Percentiles rank a stretch among this genome's conserved stretches.
These are phyloP conservation scores for Eudyptes chrysolophus DNA, from an alignment of 2,113 vertebrate genomes.

Conservation along the genomic window DNA sequence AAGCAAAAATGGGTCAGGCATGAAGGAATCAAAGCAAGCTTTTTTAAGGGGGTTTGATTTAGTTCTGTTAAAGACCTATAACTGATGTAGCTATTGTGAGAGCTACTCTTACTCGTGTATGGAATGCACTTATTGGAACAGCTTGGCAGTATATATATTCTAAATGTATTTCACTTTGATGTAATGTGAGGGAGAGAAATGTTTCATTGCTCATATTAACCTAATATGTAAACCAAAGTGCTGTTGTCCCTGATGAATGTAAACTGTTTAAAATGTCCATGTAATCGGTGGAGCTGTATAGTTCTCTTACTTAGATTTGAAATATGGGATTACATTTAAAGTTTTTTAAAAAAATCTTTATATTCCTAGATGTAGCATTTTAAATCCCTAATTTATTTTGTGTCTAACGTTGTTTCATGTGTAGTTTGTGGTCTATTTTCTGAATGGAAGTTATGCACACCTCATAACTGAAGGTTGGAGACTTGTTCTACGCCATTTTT, in stretches of 20 bases:
- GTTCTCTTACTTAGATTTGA: conserved; percentile 7
- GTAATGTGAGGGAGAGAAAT: conserved; percentile 21
- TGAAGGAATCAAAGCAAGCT: conserved; percentile 31
- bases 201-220: conserved; percentile 49
- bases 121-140: conserved; percentile 16
- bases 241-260: conserved; percentile 58
- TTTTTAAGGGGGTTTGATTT: background rate
- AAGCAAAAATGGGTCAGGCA: conserved; percentile 4
- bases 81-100: background rate
- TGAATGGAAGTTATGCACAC: background rate
- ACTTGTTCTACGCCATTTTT: background rate
- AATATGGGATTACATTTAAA: conserved; percentile 28
- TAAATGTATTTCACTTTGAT: conserved; percentile 27
- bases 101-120: background rate
- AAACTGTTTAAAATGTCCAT: conserved; percentile 46
- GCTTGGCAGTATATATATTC: background rate
- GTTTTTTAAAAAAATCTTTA: background rate
- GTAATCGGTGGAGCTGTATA: conserved; percentile 38
- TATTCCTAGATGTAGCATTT: conserved; percentile 45
- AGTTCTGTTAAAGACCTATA: background rate
- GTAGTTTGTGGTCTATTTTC: background rate
- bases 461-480: background rate
- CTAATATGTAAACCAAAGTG: conserved; percentile 55
- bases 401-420: conserved; percentile 5
- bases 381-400: conserved; percentile 49